Base-by-base conservation (phyloP, 1,140 invertebrate species). In the Eupristina koningsbergeri region DNA sequence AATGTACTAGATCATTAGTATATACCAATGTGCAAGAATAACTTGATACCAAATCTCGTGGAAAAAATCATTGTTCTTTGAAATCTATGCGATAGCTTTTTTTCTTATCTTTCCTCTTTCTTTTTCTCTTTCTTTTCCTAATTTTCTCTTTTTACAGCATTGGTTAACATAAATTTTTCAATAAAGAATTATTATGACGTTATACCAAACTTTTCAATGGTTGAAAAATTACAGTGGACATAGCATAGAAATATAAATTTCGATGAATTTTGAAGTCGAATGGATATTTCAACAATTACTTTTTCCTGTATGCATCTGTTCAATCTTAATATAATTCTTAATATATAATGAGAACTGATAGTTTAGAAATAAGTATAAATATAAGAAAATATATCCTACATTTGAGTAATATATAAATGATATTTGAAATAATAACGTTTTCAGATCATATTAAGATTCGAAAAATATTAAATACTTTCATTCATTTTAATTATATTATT, bases 1-100 rank as follows among this genome's bases (percentile, higher is more conserved):
- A 80, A 74, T 76, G 83, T 58, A 41, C 39, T 3, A 7, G 69
- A 73, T 84, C 83, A 84, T 80, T 84, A 84, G 80, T 84, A 84
- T 80, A 80, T 39, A 29, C 47, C 29, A 53, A 11, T 36, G 29
- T 73, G n/a, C 41, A 17, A 26, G n/a, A n/a, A 31, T 39, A 36
- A 53, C 61, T 76, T 76, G 58, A 82, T 82, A 73, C 29, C n/a
- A 22, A 36, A 19, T 9, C 1, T 3, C 9, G 31, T 50, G 1
- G 22, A 36, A 45, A 82, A 82, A 81, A 81, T 81, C 79, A 29
- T 39, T 45, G 67, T 47, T 73, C 47, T 36, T 31, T 61, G 39
- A 22, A 47, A 39, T 7, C 34, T n/a, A 13, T 19, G 22, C 29
- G 69, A 39, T 78, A 36, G 34, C 15, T 69, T 45, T 26, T 26